Evolutionary conservation across 2,888 invertebrate species (phyloP), one percentile per base, ranked within the genome.

Genomic region (Microplitis deprimator): DNA sequence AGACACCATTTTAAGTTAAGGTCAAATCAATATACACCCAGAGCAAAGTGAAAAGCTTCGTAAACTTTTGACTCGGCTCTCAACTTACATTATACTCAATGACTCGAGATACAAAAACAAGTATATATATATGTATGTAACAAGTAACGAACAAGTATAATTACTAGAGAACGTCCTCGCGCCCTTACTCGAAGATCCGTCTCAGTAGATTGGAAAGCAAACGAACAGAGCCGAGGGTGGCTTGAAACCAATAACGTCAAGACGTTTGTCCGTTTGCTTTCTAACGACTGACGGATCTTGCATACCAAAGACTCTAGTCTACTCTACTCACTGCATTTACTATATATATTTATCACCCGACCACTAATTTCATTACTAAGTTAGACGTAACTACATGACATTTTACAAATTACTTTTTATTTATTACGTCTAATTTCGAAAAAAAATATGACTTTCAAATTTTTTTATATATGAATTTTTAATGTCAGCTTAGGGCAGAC

Each of bases 221-320:
- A 70, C 62, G 60, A 61, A 60, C 20, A 68, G 17, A 50, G 65
- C 68, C 71, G 2, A 81, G 82, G 82, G 85, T 85, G 84, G 60
- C 50, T 77, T 83, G 85, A 89, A 89, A 89, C 89, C 89, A 89
- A 89, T 89, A 89, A 89, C 83, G 87, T 85, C 85, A 86, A 89
- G 88, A 87, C 85, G 87, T 86, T 84, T 85, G 79, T 75, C 64
- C 67, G 73, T 65, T 29, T 38, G 65, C 75, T 76, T 78, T 38
- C 73, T 77, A 80, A 80, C 82, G 83, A 82, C 82, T 81, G 84
- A 84, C 84, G 86, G 84, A 84, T 82, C 82, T 81, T 75, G 86
- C 85, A 85, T 87, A 86, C 85, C 86, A 81, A 81, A 81, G 65
- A 20, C 38, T 38, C 13, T 29, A 65, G 38, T 29, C 13, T 65